Conservation (phyloP, 2,888 invertebrate genomes). For the Cacoxenus indagator region DNA sequence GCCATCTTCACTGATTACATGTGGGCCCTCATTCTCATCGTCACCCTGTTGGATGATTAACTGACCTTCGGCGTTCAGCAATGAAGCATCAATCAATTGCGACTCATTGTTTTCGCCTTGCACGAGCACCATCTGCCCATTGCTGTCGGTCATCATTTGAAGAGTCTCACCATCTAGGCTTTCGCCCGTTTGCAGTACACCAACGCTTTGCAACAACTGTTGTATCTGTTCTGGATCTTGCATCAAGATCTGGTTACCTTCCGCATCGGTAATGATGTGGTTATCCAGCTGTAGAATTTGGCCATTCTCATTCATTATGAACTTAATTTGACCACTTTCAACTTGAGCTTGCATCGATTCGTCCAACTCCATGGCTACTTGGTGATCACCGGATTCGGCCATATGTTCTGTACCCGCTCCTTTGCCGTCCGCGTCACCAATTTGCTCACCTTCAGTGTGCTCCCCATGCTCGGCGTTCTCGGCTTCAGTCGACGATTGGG, state of each 20-base stretch:
- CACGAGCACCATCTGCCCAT: conserved; percentile 71
- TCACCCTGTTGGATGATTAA: conserved; percentile 70
- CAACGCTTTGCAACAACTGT: conserved; percentile 70
- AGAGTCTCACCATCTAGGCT: conserved; percentile 70
- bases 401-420: conserved; percentile 33
- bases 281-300: conserved; percentile 70
- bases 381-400: conserved; percentile 50
- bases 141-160: conserved; percentile 71
- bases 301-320: conserved; percentile 71
- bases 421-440: conserved; percentile 40
- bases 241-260: conserved; percentile 71
- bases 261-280: conserved; percentile 71
- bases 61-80: conserved; percentile 70
- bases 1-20: conserved; percentile 70
- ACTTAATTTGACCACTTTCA: conserved; percentile 71
- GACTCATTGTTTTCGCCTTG: conserved; percentile 71
- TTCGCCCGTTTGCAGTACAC: conserved; percentile 70
- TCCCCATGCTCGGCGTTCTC: conserved; percentile 36
- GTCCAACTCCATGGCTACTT: conserved; percentile 70
- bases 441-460: conserved; percentile 38
- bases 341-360: conserved; percentile 71
- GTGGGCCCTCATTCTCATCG: conserved; percentile 69
- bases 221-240: conserved; percentile 71
- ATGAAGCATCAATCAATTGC: conserved; percentile 70
- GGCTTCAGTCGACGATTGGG: conserved; percentile 33